Evolutionary conservation across 2,113 vertebrate genomes (phyloP).

Genomic region (Isichthys henryi): DNA sequence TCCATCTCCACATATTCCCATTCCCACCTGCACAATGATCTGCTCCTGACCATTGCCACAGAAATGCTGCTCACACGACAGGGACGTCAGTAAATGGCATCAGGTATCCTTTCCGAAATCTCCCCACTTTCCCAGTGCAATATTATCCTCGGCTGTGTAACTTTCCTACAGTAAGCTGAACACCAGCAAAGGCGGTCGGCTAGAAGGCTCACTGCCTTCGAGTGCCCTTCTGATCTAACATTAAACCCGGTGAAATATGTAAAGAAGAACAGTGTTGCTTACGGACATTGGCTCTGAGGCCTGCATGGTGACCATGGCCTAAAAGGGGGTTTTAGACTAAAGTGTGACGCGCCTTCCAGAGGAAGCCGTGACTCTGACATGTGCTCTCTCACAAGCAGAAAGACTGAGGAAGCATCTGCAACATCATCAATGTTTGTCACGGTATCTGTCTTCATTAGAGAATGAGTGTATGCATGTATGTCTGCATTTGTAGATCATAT

Average conservation of each 20-base stretch:
- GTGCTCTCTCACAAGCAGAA: not conserved
- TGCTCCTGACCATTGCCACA: not conserved
- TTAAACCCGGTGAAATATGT: not conserved
- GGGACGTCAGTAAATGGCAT: not conserved
- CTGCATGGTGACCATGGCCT: not conserved
- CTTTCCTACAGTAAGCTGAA: not conserved
- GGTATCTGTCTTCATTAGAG: not conserved
- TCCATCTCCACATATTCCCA: not conserved
- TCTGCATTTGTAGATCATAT: not conserved
- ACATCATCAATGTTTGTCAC: not conserved
- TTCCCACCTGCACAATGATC: not conserved
- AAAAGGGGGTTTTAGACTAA: not conserved
- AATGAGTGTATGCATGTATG: not conserved
- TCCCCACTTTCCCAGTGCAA: not conserved
- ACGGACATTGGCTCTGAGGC: not conserved
- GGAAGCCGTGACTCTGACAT: not conserved
- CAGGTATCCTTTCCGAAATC: not conserved
- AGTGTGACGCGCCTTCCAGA: not conserved
- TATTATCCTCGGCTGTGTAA: not conserved
- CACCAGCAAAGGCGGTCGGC: not conserved
- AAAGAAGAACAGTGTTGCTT: not conserved
- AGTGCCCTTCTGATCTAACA: not conserved
- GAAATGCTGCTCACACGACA: not conserved
- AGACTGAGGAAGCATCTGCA: not conserved
- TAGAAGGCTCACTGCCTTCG: not conserved